A percentile compares a stretch with the other conserved stretches of the same genome.
Evolutionary conservation across 2,888 invertebrate genomes (phyloP).

Genomic region (Camptogramma bilineatum): DNA sequence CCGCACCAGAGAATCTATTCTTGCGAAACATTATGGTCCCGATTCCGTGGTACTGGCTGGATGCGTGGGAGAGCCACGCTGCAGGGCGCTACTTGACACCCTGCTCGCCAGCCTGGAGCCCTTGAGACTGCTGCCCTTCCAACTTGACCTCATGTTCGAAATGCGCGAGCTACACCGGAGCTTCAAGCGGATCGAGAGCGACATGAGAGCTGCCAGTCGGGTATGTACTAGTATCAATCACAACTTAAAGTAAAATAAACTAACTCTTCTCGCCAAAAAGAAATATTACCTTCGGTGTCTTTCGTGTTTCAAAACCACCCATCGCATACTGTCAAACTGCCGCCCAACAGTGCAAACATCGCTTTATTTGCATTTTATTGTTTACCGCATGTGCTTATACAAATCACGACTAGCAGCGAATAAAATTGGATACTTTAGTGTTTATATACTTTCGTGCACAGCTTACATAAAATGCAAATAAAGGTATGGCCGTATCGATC

Average conservation of each 20-base stretch:
- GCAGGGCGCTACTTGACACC: constrained; percentile 88
- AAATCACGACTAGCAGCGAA: constrained; percentile 72
- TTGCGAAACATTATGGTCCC: constrained; percentile 91
- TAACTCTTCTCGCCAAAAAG: constrained; percentile 47
- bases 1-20: constrained; percentile 92
- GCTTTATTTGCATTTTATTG: constrained; percentile 85
- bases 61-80: constrained; percentile 83
- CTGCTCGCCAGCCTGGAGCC: constrained; percentile 92
- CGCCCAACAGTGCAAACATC: constrained; percentile 67
- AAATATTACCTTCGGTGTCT: constrained; percentile 54
- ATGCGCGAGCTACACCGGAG: constrained; percentile 91
- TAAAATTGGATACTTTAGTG: constrained; percentile 63
- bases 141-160: constrained; percentile 92
- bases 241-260: constrained; percentile 28
- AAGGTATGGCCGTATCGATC: constrained; percentile 64
- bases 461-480: constrained; percentile 85
- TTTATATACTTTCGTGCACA: constrained; percentile 75
- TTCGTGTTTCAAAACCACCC: constrained; percentile 60
- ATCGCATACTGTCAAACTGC: constrained; percentile 62
- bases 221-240: constrained; percentile 64
- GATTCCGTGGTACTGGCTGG: constrained; percentile 90
- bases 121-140: constrained; percentile 91
- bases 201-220: constrained; percentile 82
- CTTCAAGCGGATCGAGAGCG: constrained; percentile 88
- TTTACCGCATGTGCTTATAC: constrained; percentile 81